Evolutionary conservation across 1,140 invertebrate genomes (phyloP).

Genomic region (Drosophila pseudoobscura): DNA sequence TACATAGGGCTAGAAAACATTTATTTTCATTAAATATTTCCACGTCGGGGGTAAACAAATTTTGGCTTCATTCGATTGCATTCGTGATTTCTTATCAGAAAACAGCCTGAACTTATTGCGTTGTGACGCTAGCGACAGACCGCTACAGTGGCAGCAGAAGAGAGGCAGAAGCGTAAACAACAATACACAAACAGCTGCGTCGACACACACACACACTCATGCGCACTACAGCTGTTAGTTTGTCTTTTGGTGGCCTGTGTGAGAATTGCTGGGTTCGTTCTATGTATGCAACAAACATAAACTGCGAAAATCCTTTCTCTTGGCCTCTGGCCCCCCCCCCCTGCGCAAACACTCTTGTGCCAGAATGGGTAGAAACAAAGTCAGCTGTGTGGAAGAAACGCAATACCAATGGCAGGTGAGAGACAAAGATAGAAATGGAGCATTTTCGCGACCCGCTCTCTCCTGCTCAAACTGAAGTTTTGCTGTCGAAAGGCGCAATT

Average conservation of each 20-base stretch:
- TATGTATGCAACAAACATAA: conserved; percentile 41
- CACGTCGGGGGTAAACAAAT: too few relatives aligned
- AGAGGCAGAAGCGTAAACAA: conserved; percentile 19
- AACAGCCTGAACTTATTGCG: too few relatives aligned
- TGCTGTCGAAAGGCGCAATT: conserved; percentile 65
- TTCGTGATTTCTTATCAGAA: conserved; percentile 3
- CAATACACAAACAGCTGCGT: conserved; percentile 51
- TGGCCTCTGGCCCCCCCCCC: not conserved
- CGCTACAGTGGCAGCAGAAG: conserved; percentile 6
- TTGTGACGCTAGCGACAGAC: conserved; percentile 2
- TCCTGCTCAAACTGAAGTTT: conserved; percentile 36
- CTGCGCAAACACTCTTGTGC: conserved; percentile 4
- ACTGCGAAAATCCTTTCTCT: conserved; percentile 45
- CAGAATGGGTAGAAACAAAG: conserved; percentile 34
- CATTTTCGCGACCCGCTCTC: conserved; percentile 29
- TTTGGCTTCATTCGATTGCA: not conserved
- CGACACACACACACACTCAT: conserved; percentile 40
- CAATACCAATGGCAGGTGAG: conserved; percentile 5
- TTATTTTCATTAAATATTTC: too few relatives aligned
- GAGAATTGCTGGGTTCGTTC: too few relatives aligned
- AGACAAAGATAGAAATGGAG: conserved; percentile 40
- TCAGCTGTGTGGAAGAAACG: conserved; percentile 59
- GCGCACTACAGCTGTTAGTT: conserved; percentile 54
- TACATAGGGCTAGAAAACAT: too few relatives aligned
- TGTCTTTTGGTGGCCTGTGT: not conserved